Evolutionary conservation across 2,797 vertebrate genomes (phyloP), one percentile per base, ranked within the genome.

Genomic region (Sitta carolinensis): DNA sequence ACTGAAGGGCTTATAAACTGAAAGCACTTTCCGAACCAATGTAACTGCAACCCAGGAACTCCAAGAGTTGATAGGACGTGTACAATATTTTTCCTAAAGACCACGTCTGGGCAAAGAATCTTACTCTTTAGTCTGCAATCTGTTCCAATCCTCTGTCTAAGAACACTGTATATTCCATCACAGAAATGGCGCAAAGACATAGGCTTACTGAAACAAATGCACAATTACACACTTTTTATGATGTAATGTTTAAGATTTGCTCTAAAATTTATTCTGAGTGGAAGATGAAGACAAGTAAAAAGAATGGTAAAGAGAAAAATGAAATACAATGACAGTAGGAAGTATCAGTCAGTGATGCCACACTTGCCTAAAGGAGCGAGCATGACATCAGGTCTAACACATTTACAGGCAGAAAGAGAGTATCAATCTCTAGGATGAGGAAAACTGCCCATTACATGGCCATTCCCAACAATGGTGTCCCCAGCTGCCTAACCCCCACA

Each of bases 401-500:
- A 47, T 40, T 63, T 18, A 84, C 25, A 51, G 45, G 47, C 13
- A 90, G 40, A 57, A 82, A 48, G 2, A 61, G 20, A 57, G 48
- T 14, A 76, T 26, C 58, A 8, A 57, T 68, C 21, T 57, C n/a
- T 20, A 42, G 10, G 18, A 61, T 22, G 8, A 19, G 20, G 23
- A 92, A 77, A 40, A 70, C 19, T 48, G 21, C 7, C 30, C 3
- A 7, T 16, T 25, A 59, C 38, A 21, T 2, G 3, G 34, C 32
- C 32, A 57, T 19, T 77, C 38, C 59, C 70, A 64, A 47, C 40
- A 66, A 14, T 0, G 0, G 27, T 0, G 0, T 36, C 16, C 11
- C 9, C 43, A 75, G 64, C 45, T 86, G 50, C 30, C 9, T 27
- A 72, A 64, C 34, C 11, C 26, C 27, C 16, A 27, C 0, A 10